Percentiles rank a stretch among this genome's conserved stretches.
Conservation (phyloP, 2,888 invertebrate genomes). For the Lutraria lutraria region DNA sequence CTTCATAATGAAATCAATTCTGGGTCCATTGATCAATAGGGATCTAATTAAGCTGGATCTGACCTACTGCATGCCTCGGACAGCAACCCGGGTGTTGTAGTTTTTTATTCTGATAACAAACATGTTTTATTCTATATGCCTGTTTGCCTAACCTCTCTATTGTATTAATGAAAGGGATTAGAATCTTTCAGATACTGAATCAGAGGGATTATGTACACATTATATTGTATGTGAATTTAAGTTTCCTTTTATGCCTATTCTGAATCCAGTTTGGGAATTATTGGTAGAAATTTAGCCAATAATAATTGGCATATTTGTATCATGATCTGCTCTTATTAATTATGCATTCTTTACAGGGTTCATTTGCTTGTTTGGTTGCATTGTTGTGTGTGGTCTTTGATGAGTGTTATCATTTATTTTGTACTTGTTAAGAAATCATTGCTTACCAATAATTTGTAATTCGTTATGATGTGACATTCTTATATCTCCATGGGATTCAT, state of each 20-base stretch:
- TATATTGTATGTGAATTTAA: neutral
- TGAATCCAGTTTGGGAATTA: neutral
- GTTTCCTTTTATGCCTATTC: neutral
- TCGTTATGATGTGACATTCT: neutral
- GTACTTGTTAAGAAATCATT: neutral
- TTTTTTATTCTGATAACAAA: neutral
- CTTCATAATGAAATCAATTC: neutral
- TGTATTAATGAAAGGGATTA: neutral
- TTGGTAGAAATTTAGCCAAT: neutral
- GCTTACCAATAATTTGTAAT: neutral
- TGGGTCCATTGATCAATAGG: neutral
- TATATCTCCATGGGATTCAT: neutral
- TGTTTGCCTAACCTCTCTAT: neutral
- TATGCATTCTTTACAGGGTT: neutral
- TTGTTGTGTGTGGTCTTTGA: neutral
- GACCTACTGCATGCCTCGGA: neutral
- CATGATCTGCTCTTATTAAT: neutral
- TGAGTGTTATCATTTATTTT: neutral
- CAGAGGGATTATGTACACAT: neutral
- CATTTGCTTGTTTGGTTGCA: neutral
- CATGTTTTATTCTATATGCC: neutral
- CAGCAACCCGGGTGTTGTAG: neutral
- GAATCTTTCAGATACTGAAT: neutral
- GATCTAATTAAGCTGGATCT: neutral
- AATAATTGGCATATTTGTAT: slow-evolving; percentile 7